Conservation (phyloP, 2,888 invertebrate species). For the Hyposoter didymator region DNA sequence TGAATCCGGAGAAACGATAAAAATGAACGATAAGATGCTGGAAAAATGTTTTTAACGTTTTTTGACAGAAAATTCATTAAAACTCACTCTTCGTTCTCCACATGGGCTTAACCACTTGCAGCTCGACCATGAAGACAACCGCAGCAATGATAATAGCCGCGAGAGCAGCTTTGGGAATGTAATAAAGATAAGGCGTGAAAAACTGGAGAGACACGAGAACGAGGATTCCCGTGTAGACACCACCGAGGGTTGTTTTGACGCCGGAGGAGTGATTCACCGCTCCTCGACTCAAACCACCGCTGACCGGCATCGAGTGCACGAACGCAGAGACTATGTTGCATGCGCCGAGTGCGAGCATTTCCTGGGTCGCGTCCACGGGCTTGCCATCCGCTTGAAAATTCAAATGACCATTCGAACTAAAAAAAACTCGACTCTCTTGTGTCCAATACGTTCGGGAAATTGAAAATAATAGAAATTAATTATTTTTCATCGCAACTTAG, state of each 20-base stretch:
- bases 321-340: constrained; percentile 89
- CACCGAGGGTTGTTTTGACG: constrained; percentile 89
- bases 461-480: constrained; percentile 1
- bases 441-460: not conserved
- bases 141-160: constrained; percentile 90
- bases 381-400: constrained; percentile 85
- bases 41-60: not conserved
- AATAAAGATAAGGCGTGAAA: constrained; percentile 88
- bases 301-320: constrained; percentile 89
- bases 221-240: constrained; percentile 87
- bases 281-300: constrained; percentile 87
- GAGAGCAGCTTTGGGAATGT: constrained; percentile 88
- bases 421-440: not conserved
- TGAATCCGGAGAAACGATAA: constrained; percentile 47
- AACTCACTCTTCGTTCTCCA: constrained; percentile 88
- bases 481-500: no score
- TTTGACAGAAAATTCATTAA: not conserved
- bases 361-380: constrained; percentile 89
- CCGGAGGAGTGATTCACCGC: constrained; percentile 91
- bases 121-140: constrained; percentile 89
- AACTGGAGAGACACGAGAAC: constrained; percentile 86
- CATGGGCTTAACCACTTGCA: constrained; percentile 87
- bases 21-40: constrained; percentile 72
- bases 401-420: not conserved
- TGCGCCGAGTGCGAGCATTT: constrained; percentile 88